These are phyloP conservation scores for Mesocricetus auratus DNA, from an alignment of 2,113 vertebrate species.

Conservation along the genomic window DNA sequence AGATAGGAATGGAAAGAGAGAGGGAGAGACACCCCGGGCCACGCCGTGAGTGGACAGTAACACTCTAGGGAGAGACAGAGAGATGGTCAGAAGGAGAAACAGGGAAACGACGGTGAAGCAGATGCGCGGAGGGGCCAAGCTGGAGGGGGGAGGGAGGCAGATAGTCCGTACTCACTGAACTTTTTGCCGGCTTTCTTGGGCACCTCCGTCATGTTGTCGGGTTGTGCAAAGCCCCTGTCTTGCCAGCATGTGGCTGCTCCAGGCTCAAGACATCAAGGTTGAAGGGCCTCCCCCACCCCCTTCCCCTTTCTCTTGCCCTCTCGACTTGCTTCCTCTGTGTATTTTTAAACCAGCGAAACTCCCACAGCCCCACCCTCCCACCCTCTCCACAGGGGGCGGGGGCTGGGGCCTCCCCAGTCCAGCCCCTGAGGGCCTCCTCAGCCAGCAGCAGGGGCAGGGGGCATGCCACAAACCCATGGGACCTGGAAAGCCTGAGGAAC, in stretches of 20 bases:
- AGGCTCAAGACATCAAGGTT: constrained; percentile 2
- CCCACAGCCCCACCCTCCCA: constrained; percentile 70
- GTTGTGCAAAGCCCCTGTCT: accelerated
- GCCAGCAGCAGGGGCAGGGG: neutral
- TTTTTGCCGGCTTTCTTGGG: constrained; percentile 86
- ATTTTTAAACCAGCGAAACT: constrained; percentile 79
- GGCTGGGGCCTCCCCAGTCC: constrained; percentile 13
- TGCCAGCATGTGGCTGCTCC: constrained; percentile 33
- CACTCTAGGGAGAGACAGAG: neutral
- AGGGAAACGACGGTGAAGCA: neutral
- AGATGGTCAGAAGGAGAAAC: constrained; percentile 32
- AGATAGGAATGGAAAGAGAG: neutral
- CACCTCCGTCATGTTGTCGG: constrained; percentile 79
- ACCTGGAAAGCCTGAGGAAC: constrained; percentile 38
- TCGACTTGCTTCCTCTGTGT: constrained; percentile 84
- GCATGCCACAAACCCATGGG: constrained; percentile 49
- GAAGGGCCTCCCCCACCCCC: constrained; percentile 71
- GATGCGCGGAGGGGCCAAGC: neutral
- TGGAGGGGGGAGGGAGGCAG: accelerated
- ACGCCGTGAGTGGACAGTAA: neutral
- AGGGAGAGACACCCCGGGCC: accelerated
- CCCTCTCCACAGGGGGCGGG: neutral
- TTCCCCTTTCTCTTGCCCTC: constrained; percentile 76
- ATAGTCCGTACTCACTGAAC: constrained; percentile 87
- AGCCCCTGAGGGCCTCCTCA: constrained; percentile 55